Percentiles rank a stretch among this genome's conserved stretches.
phyloP scores from a whole-genome alignment of 2,113 vertebrate species.

The Spea multiplicata region DNA sequence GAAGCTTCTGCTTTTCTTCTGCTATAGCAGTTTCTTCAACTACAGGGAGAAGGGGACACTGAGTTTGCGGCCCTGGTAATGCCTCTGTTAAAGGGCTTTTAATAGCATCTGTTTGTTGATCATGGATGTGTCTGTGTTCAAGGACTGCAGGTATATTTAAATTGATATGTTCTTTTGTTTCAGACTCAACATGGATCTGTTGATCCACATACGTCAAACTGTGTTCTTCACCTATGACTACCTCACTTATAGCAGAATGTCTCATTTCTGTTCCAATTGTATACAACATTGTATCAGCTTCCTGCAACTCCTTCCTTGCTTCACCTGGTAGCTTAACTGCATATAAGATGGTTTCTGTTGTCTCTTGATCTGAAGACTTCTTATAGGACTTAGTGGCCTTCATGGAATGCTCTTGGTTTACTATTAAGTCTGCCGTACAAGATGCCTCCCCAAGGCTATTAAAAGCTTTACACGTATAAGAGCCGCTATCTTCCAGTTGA shows the following conservation, averaged over 20 bases:
- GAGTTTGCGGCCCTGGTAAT: neutral
- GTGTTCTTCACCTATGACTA: constrained; percentile 53
- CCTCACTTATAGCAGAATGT: constrained; percentile 63
- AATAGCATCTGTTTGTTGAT: constrained; percentile 66
- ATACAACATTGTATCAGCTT: constrained; percentile 64
- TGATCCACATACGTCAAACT: constrained; percentile 58
- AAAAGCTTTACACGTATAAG: constrained; percentile 73
- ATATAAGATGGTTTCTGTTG: constrained; percentile 71
- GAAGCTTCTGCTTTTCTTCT: constrained; percentile 65
- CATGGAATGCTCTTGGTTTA: constrained; percentile 54
- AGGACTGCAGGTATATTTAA: constrained; percentile 62
- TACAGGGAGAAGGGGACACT: constrained; percentile 37
- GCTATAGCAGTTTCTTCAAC: constrained; percentile 57
- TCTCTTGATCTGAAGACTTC: constrained; percentile 64
- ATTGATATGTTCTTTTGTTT: constrained; percentile 59
- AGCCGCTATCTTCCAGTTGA: constrained; percentile 66
- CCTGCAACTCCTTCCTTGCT: constrained; percentile 51
- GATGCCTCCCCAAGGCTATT: constrained; percentile 70
- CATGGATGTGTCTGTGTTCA: constrained; percentile 63
- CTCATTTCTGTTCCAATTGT: constrained; percentile 63
- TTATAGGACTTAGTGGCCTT: constrained; percentile 58
- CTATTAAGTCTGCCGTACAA: constrained; percentile 72
- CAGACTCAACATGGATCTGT: constrained; percentile 63
- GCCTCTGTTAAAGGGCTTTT: constrained; percentile 52
- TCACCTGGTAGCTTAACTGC: constrained; percentile 69